A percentile compares a stretch with the other conserved stretches of the same genome.
Evolutionary conservation across 2,797 vertebrate species (phyloP).

Genomic region (Sandelia bainsii): DNA sequence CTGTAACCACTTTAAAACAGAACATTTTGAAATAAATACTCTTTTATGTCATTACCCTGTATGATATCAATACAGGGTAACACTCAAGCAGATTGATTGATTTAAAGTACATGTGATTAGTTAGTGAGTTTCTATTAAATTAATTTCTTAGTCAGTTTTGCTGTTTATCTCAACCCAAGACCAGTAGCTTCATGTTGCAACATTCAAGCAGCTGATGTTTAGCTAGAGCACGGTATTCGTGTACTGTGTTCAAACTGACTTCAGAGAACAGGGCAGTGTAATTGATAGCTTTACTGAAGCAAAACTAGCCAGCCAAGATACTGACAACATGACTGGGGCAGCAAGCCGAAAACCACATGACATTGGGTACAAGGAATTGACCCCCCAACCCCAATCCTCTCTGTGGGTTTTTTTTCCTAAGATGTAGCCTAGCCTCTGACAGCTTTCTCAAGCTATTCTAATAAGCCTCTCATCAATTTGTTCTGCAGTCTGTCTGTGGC

Average conservation of each 20-base stretch:
- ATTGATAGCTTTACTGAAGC: slow-evolving; percentile 70
- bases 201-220: slow-evolving; percentile 41
- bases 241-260: slow-evolving; percentile 41
- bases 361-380: slow-evolving; percentile 31
- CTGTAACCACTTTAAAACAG: neutral
- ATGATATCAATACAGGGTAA: too few relatives aligned
- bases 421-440: slow-evolving; percentile 11
- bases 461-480: slow-evolving; percentile 31
- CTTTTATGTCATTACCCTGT: neutral
- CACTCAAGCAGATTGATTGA: too few relatives aligned
- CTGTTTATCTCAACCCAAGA: slow-evolving; percentile 49
- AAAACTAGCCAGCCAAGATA: slow-evolving; percentile 46
- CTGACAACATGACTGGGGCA: slow-evolving; percentile 47
- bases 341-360: slow-evolving; percentile 66
- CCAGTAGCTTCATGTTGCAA: slow-evolving; percentile 46
- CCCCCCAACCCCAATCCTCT: neutral
- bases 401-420: slow-evolving; percentile 35
- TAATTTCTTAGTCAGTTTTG: slow-evolving; percentile 3
- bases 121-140: neutral
- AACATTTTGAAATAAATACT: neutral
- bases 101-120: neutral
- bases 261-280: slow-evolving; percentile 61
- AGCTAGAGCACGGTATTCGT: slow-evolving; percentile 57
- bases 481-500: slow-evolving; percentile 21
- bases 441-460: slow-evolving; percentile 37